phyloP scores from a whole-genome alignment of 2,113 vertebrate species.

The Bubo blakistoni region DNA sequence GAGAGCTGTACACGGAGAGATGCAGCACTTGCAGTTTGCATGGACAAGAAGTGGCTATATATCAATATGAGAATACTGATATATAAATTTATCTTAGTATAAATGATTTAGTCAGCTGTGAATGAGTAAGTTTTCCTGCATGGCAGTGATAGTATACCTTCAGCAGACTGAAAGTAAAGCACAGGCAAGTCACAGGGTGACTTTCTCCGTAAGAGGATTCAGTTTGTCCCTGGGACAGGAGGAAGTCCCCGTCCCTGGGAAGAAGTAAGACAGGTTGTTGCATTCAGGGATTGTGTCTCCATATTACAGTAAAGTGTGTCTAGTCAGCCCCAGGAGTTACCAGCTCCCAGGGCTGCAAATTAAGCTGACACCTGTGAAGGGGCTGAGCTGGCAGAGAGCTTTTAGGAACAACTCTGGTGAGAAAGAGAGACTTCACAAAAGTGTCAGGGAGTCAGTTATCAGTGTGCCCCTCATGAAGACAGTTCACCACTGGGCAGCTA shows the following conservation, averaged over 20 bases:
- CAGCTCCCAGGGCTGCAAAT: not conserved
- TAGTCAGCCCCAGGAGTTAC: not conserved
- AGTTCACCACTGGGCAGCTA: not conserved
- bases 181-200: not conserved
- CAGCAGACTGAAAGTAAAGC: not conserved
- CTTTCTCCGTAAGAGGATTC: not conserved
- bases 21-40: not conserved
- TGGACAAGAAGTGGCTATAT: not conserved
- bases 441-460: not conserved
- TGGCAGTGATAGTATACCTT: not conserved
- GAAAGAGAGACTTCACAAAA: not conserved
- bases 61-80: not conserved
- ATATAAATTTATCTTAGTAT: not conserved
- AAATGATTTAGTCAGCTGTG: not conserved
- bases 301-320: rapidly evolving
- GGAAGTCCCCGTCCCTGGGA: not conserved
- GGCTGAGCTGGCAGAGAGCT: not conserved
- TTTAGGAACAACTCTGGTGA: not conserved
- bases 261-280: not conserved
- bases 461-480: not conserved
- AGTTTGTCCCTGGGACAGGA: not conserved
- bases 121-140: not conserved
- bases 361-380: not conserved
- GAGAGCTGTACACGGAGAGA: not conserved
- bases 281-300: not conserved